Evolutionary conservation across 2,113 vertebrate genomes (phyloP), one percentile per base, ranked within the genome.

Genomic region (Haplochromis burtoni): DNA sequence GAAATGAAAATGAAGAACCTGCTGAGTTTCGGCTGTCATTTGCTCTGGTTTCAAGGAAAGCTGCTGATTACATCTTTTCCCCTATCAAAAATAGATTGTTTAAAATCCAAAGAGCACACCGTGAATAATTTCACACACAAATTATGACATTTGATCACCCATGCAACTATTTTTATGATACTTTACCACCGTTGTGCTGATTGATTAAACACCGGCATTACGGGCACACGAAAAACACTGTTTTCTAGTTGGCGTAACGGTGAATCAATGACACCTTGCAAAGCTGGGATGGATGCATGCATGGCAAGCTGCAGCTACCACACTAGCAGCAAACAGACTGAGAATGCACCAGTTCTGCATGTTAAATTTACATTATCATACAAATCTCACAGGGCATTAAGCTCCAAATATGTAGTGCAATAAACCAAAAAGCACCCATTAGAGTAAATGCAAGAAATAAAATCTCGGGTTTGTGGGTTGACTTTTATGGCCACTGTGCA

Each of bases 401-500:
- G 26, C 24, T 55, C 38, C 7, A n/a, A n/a, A 63, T 49, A 21
- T 4, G 0, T 26, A 17, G 61, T 33, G 12, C 16, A 57, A n/a
- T 16, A 40, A 35, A 26, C 0, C 57, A 17, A 17, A 11, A 47
- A 14, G n/a, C 14, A 17, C 4, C 29, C 2, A 33, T n/a, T 3
- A 10, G 29, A 47, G 29, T 33, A 66, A 40, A 55, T 53, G 3
- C 2, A 53, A 11, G 11, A n/a, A 17, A 26, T 9, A 10, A 80
- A 40, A 17, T 45, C 13, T 11, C 5, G 13, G 59, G 7, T 35
- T 16, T 35, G 79, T 17, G 2, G 81, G 71, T 33, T 35, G 85
- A 91, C 87, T 92, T 91, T 88, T 85, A 83, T 83, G 89, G 85
- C 53, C 84, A 51, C 73, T 4, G 81, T 42, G 81, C 79, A 19